Conservation (phyloP, 2,113 vertebrate genomes). For the Bettongia penicillata region DNA sequence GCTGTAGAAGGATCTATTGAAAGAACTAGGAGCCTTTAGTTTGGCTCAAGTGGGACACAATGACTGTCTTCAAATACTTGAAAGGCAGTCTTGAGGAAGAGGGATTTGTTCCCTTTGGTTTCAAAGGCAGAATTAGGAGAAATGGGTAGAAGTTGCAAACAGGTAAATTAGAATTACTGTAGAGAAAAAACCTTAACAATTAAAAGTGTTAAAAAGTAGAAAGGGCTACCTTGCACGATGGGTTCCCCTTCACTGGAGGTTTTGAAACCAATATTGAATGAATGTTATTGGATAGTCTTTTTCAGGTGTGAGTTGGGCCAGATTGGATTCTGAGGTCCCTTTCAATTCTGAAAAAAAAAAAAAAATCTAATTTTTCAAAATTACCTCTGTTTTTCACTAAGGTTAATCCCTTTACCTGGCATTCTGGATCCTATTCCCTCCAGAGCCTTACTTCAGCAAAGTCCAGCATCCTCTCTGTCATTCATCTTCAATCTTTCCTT, state of each 20-base stretch:
- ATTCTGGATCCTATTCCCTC: neutral
- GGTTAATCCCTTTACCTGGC: too few species aligned
- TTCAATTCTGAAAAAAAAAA: too few species aligned
- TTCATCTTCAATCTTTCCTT: neutral
- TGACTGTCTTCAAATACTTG: neutral
- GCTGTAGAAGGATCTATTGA: neutral
- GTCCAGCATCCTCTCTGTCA: neutral
- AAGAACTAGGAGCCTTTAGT: neutral
- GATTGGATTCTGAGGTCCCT: neutral
- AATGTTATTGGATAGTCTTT: neutral
- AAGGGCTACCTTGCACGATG: neutral
- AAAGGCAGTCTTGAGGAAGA: neutral
- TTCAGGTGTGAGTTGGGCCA: neutral
- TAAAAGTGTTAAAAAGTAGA: neutral
- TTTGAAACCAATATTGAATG: neutral
- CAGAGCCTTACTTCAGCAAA: neutral
- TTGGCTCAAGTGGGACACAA: neutral
- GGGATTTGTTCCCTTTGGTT: neutral
- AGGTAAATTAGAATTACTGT: neutral
- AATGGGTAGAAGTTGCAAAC: neutral
- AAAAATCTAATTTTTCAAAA: neutral
- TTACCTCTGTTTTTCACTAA: neutral
- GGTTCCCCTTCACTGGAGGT: neutral
- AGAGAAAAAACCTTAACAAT: neutral
- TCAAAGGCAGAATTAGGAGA: neutral